phyloP scores from a whole-genome alignment of 2,888 invertebrate species.

The Pollenia griseotomentosa region DNA sequence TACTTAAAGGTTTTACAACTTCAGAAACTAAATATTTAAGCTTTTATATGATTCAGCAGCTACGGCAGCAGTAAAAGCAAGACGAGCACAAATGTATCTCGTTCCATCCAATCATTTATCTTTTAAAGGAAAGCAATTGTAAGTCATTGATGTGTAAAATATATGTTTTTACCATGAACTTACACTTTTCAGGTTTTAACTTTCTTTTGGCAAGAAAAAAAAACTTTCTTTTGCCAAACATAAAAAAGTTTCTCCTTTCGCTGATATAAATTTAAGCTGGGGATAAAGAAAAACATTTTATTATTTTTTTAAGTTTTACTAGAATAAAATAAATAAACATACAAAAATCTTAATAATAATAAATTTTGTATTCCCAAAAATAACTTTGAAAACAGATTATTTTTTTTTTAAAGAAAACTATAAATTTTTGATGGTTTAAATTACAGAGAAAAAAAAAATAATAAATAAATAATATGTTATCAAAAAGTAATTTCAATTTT shows the following conservation, averaged over 20 bases:
- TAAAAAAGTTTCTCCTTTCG: conserved; percentile 12
- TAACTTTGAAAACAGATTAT: no score
- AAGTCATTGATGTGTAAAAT: conserved; percentile 72
- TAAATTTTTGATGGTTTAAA: background rate
- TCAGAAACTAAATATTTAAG: background rate
- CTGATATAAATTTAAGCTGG: background rate
- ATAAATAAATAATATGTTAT: no score
- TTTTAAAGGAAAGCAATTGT: conserved; percentile 66
- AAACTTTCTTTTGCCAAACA: background rate
- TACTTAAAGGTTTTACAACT: background rate
- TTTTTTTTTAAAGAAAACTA: background rate
- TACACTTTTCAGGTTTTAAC: conserved; percentile 66
- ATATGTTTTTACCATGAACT: conserved; percentile 72
- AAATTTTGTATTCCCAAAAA: no score
- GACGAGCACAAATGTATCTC: conserved; percentile 39
- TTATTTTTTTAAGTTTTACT: background rate
- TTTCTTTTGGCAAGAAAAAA: background rate
- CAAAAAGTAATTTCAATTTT: no score
- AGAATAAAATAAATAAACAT: background rate
- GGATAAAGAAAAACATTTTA: conserved; percentile 21
- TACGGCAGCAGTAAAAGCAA: background rate
- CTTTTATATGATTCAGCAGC: conserved; percentile 5
- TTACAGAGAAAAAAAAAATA: background rate
- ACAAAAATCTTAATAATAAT: no score
- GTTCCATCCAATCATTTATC: conserved; percentile 3